Conservation (phyloP, 2,888 invertebrate species). For the Meliscaeva auricollis region DNA sequence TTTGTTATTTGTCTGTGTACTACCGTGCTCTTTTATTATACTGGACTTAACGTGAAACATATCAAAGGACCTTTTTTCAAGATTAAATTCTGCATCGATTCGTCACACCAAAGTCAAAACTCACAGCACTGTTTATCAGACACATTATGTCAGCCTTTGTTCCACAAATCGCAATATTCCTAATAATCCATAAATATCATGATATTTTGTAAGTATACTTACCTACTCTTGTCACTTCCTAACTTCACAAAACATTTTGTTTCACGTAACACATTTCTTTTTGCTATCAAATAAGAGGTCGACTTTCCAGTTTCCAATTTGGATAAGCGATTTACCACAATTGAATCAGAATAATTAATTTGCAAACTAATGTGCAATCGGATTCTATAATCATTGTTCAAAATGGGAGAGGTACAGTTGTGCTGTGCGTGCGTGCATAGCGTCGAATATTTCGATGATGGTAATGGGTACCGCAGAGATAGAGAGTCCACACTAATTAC, state of each 20-base stretch:
- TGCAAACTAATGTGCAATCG: conserved; percentile 65
- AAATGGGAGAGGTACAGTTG: neutral
- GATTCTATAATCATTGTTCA: conserved; percentile 26
- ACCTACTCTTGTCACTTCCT: too few species aligned
- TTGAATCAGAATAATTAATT: conserved; percentile 72
- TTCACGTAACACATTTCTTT: neutral
- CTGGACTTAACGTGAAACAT: too few species aligned
- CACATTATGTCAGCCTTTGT: too few species aligned
- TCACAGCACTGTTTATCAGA: too few species aligned
- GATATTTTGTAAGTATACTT: too few species aligned
- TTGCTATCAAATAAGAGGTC: neutral
- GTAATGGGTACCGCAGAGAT: conserved; percentile 17
- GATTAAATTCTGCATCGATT: too few species aligned
- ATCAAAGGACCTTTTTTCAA: too few species aligned
- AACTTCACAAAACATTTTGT: neutral
- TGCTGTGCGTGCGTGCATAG: neutral
- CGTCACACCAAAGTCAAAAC: too few species aligned
- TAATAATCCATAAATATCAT: too few species aligned
- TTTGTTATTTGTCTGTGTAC: too few species aligned
- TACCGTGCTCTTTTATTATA: too few species aligned
- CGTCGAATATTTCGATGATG: neutral
- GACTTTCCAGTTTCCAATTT: neutral
- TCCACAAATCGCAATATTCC: too few species aligned
- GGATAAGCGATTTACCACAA: conserved; percentile 55
- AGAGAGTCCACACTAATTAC: conserved; percentile 62